Evolutionary conservation across 2,797 vertebrate species (phyloP).

Genomic region (Bovichtus variegatus): DNA sequence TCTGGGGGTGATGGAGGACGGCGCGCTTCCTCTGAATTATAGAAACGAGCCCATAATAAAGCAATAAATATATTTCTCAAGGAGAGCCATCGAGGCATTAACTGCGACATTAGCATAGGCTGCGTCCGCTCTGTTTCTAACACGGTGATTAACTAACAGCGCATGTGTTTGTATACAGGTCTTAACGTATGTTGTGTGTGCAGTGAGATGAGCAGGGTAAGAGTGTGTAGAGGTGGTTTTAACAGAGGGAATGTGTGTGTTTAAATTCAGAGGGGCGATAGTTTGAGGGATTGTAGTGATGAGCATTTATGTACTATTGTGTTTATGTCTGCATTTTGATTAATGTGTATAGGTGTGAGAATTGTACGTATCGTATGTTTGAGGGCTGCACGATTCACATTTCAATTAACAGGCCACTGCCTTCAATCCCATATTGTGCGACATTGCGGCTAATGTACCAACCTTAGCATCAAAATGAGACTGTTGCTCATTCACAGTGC

Average conservation of each 20-base stretch:
- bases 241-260: neutral
- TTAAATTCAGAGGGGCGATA: conserved; percentile 18
- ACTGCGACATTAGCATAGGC: conserved; percentile 67
- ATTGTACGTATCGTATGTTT: no score
- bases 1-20: conserved; percentile 66
- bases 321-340: neutral
- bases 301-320: neutral
- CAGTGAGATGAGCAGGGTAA: neutral
- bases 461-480: no score
- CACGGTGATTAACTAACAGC: conserved; percentile 59
- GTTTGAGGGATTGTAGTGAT: neutral
- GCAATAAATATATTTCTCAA: conserved; percentile 78
- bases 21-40: conserved; percentile 78
- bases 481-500: no score
- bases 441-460: no score
- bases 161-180: conserved; percentile 30
- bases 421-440: no score
- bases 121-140: conserved; percentile 46
- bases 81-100: conserved; percentile 71
- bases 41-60: conserved; percentile 76
- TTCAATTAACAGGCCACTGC: no score
- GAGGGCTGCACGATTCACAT: no score
- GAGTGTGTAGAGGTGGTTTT: conserved; percentile 3
- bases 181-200: neutral
- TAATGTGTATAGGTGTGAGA: no score